Evolutionary conservation across 2,888 invertebrate genomes (phyloP).

Genomic region (Himalopsyche kuldschensis): DNA sequence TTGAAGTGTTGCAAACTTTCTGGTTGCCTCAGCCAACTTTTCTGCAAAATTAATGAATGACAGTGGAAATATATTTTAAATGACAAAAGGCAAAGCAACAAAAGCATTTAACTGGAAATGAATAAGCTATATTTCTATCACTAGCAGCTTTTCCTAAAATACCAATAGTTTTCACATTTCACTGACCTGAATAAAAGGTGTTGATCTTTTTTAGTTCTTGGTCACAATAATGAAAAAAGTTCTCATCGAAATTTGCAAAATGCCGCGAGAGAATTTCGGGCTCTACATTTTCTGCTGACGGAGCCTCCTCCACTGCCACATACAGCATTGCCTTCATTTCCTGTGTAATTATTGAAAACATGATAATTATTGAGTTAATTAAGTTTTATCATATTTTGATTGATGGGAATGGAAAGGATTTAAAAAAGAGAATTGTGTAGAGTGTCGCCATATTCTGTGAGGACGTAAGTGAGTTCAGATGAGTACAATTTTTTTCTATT

Average conservation of each 20-base stretch:
- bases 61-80: neutral
- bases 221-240: conserved; percentile 94
- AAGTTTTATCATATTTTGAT: no score
- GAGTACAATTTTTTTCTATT: no score
- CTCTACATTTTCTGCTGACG: conserved; percentile 87
- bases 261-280: conserved; percentile 84
- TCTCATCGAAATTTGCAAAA: conserved; percentile 92
- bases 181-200: conserved; percentile 88
- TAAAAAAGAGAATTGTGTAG: no score
- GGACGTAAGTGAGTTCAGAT: no score
- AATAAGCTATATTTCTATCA: no score
- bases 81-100: neutral
- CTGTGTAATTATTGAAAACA: conserved; percentile 52
- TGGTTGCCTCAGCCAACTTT: conserved; percentile 95
- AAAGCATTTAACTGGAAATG: neutral
- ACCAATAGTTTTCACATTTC: neutral
- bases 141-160: no score
- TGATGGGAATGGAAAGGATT: no score
- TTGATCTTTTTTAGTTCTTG: conserved; percentile 95
- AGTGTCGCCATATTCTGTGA: no score
- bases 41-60: conserved; percentile 59
- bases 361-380: no score
- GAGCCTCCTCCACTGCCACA: conserved; percentile 86
- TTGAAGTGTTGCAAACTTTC: conserved; percentile 88
- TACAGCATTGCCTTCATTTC: conserved; percentile 96